Base-by-base conservation (phyloP, 2,888 invertebrate species). In the Hybos culiciformis region DNA sequence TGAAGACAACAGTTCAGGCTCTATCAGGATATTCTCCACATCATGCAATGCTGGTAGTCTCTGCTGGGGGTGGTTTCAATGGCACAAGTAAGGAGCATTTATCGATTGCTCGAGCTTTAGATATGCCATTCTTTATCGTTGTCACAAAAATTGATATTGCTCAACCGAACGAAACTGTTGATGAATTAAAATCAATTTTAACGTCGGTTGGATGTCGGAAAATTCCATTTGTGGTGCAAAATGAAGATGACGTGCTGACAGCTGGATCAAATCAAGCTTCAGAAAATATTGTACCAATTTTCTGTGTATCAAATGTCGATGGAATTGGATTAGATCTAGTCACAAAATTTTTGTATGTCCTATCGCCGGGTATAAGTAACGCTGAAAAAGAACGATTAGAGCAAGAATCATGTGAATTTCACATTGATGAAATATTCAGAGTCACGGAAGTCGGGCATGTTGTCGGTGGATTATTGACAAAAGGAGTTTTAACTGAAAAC, bases 1-100 rank as follows among this genome's bases (percentile, higher is more conserved):
- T 96, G 62, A 76, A 87, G 48, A 97, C 97, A 39, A 97, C 97
- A 2, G 80, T 96, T 29, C 85, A 91, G 63, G 97, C 96, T 0
- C 70, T 97, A 29, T 90, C 90, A 5, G 91, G 92, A 0, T 91
- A 93, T 68, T 83, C 80, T 2, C 94, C 94, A 2, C 92, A 96
- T 66, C 86, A 85, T 62, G 86, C 83, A 24, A 80, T 91, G 81
- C 71, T 91, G 41, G 85, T 88, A 26, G 80, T 87, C 38, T 86
- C 87, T 0, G 79, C 81, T 0, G 79, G 83, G 18, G 81, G 83
- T 0, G 91, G 90, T 9, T 77, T 83, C 32, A 80, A 80, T 0
- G 75, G 79, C 5, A 85, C 84, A 62, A 90, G 92, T 0, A 82
- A 86, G 53, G 96, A 98, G 60, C 96, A 97, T 67, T 71, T 96